Percentiles rank a stretch among this genome's conserved stretches.
Conservation (phyloP, 2,113 vertebrate species). For the Megatriorchis doriae region DNA sequence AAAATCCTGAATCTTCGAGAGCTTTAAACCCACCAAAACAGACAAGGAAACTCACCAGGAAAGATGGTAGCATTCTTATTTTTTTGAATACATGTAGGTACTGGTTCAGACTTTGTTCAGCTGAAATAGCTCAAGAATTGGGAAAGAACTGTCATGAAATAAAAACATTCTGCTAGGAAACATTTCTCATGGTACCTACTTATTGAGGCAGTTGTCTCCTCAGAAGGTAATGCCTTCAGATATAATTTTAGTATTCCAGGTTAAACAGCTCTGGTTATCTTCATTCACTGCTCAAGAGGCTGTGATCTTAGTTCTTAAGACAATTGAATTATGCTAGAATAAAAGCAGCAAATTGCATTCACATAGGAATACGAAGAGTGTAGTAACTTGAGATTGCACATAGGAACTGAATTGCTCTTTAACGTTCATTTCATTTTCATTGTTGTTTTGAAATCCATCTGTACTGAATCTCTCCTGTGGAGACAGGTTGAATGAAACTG, state of each 20-base stretch:
- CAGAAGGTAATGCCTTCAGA: neutral
- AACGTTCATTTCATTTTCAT: neutral
- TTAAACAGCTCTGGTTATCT: neutral
- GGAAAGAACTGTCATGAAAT: neutral
- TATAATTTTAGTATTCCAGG: neutral
- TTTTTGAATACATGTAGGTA: neutral
- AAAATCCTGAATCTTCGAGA: neutral
- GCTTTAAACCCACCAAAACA: neutral
- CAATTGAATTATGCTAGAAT: neutral
- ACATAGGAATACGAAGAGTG: neutral
- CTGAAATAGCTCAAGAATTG: neutral
- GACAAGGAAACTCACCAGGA: neutral
- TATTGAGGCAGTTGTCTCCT: neutral
- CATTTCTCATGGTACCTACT: neutral
- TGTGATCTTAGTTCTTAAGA: neutral
- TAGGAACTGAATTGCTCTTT: neutral
- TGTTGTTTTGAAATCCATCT: neutral
- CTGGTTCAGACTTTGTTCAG: neutral
- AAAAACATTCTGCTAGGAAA: neutral
- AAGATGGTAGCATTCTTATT: neutral
- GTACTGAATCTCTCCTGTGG: neutral
- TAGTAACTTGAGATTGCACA: neutral
- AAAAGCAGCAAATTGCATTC: slow-evolving; percentile 1
- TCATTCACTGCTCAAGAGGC: neutral
- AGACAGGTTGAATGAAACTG: neutral